Conservation (phyloP, 2,888 invertebrate genomes). For the Tinea trinotella region DNA sequence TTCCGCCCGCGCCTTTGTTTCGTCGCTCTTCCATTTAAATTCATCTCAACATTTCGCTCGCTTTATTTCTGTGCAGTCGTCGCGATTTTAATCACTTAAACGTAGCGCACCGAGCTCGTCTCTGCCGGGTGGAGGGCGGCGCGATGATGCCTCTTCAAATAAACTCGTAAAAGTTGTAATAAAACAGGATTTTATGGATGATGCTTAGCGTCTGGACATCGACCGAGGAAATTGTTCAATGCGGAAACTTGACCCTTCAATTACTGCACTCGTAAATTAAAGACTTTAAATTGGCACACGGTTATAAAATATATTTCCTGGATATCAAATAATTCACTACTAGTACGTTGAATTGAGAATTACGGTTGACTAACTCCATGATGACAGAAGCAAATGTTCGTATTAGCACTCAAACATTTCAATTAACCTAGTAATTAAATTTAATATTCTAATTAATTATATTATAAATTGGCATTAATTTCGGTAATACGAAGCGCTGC, state of each 20-base stretch:
- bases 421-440: no score
- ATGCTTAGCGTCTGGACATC: slow-evolving; percentile 20
- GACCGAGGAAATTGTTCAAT: neutral
- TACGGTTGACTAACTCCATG: no score
- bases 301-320: neutral
- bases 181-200: slow-evolving; percentile 24
- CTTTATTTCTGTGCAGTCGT: slow-evolving; percentile 49
- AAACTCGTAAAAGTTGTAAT: slow-evolving; percentile 23
- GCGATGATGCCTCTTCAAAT: slow-evolving; percentile 26
- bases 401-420: no score
- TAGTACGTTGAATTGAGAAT: no score
- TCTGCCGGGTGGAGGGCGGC: neutral
- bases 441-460: no score
- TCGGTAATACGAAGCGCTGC: no score
- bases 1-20: slow-evolving; percentile 39
- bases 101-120: slow-evolving; percentile 35
- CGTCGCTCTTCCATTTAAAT: slow-evolving; percentile 51
- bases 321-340: neutral
- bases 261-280: slow-evolving; percentile 18
- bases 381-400: no score
- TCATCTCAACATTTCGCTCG: slow-evolving; percentile 51
- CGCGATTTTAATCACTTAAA: slow-evolving; percentile 65
- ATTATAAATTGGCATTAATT: no score
- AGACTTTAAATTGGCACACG: slow-evolving; percentile 1
- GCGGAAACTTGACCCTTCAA: slow-evolving; percentile 17